Conservation (phyloP, 2,888 invertebrate species). For the Sesamia inferens region DNA sequence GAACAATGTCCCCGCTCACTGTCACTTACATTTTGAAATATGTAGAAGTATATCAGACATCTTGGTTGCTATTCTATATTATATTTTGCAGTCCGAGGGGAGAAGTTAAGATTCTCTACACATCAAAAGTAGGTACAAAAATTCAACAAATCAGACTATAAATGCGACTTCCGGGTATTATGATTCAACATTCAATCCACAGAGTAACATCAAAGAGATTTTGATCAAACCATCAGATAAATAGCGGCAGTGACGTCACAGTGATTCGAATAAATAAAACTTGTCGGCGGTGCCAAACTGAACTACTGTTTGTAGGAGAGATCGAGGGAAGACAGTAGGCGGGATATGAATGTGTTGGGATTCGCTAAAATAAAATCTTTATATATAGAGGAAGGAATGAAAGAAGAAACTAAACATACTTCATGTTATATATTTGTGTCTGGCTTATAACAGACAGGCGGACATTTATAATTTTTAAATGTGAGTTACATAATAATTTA, state of each 20-base stretch:
- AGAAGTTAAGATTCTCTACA: not conserved
- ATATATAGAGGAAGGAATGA: not conserved
- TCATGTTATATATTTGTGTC: not conserved
- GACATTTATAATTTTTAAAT: not conserved
- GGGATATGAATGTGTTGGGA: not conserved
- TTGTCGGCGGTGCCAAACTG: slow-evolving; percentile 50
- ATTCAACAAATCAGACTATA: slow-evolving; percentile 21
- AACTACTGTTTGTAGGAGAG: slow-evolving; percentile 27
- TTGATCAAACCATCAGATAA: slow-evolving; percentile 56
- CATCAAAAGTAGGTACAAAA: not conserved
- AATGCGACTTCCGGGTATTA: slow-evolving; percentile 21
- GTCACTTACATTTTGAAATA: no score
- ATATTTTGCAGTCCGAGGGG: not conserved
- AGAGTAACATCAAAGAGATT: slow-evolving; percentile 57
- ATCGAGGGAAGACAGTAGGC: slow-evolving; percentile 28
- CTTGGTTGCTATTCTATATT: not conserved
- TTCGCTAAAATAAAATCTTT: not conserved
- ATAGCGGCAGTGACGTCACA: slow-evolving; percentile 52
- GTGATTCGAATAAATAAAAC: slow-evolving; percentile 56
- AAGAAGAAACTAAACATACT: not conserved
- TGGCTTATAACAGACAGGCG: not conserved
- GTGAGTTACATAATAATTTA: not conserved
- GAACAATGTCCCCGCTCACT: no score
- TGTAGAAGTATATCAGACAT: no score
- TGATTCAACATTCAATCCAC: slow-evolving; percentile 36